Evolutionary conservation across 2,797 vertebrate genomes (phyloP), one percentile per base, ranked within the genome.

Genomic region (Psittacula echo): DNA sequence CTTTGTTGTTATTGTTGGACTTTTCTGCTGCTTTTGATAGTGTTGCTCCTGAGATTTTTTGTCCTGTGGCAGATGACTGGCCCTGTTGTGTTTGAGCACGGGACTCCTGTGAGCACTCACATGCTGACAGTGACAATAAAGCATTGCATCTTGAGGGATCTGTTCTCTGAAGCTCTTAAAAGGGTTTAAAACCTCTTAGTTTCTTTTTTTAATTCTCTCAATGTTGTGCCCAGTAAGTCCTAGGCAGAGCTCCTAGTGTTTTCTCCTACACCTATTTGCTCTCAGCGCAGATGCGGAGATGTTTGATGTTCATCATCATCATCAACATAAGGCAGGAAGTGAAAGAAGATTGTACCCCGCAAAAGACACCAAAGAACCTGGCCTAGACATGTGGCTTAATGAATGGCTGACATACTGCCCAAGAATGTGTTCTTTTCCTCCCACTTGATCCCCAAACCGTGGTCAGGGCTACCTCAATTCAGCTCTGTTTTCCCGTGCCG

Each of bases 1-100:
- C 87, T 70, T 94, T 30, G 87, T 76, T 97, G 95, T 95, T 89
- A 50, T 92, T 94, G 84, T 96, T 96, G 94, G 95, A 93, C 84
- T 82, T 92, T 66, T 8, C 79, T 78, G 58, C 90, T 75, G 75
- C 68, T 84, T 93, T 95, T 90, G 45, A 15, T 92, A 72, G 14
- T 39, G 73, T 39, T 77, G 61, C 3, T 3, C 45, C 18, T 11
- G 62, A 84, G 83, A 22, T 79, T 70, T 87, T 90, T 75, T 73
- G 84, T 95, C 79, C 44, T 66, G 65, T 80, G 62, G 81, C 68
- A 81, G 73, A 73, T 47, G 51, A 64, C 53, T 39, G 47, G 50
- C 53, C 64, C 75, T 24, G 72, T 48, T 85, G 56, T 65, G 74
- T 47, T 90, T 50, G 66, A 75, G 48, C 1, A 23, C 51, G 22